Conservation (phyloP, 2,888 invertebrate species). For the Danaus chrysippus region DNA sequence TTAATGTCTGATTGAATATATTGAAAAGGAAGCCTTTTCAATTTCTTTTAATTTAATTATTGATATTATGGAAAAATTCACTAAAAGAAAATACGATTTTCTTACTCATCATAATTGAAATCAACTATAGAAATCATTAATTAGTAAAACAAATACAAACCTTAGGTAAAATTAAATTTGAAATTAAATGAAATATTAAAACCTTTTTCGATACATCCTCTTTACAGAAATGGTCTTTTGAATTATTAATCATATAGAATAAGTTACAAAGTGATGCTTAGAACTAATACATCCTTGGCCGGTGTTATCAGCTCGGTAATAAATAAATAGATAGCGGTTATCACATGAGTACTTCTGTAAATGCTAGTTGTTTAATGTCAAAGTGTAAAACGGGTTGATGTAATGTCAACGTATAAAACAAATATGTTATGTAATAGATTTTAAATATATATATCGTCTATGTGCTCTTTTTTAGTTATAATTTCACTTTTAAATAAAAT, state of each 20-base stretch:
- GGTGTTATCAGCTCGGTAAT: not conserved
- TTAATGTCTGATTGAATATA: too few species aligned
- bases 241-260: not conserved
- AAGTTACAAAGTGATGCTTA: not conserved
- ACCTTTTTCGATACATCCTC: not conserved
- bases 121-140: too few species aligned
- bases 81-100: too few species aligned
- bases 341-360: not conserved
- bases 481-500: too few species aligned
- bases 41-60: too few species aligned
- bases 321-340: not conserved
- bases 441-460: not conserved
- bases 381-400: not conserved
- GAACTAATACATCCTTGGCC: conserved; percentile 1
- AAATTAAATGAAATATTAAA: too few species aligned
- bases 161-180: too few species aligned
- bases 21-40: not conserved
- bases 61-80: too few species aligned
- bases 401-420: not conserved
- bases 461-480: too few species aligned
- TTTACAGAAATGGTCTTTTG: not conserved
- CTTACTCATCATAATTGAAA: too few species aligned
- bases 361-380: not conserved
- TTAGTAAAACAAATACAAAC: too few species aligned
- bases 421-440: not conserved